Evolutionary conservation across 2,888 invertebrate species (phyloP).

Genomic region (Polyommatus icarus): DNA sequence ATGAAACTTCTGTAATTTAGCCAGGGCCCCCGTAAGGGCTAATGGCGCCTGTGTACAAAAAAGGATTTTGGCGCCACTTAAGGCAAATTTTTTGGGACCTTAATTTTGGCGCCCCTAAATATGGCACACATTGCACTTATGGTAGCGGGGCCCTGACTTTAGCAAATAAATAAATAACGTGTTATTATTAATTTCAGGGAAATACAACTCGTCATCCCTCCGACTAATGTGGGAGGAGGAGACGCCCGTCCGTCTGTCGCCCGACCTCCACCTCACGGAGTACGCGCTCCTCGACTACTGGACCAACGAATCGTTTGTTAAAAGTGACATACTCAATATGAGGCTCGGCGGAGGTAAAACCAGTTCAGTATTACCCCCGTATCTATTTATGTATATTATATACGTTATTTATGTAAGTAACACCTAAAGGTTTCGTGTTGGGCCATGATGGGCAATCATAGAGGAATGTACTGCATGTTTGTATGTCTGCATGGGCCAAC

Average conservation of each 20-base stretch:
- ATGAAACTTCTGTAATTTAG: too few relatives aligned
- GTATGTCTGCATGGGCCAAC: background rate
- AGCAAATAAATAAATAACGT: too few relatives aligned
- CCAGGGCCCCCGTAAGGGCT: too few relatives aligned
- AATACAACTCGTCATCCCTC: conserved; percentile 88
- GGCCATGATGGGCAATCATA: background rate
- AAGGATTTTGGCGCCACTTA: too few relatives aligned
- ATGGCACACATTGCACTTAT: too few relatives aligned
- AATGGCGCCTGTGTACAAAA: too few relatives aligned
- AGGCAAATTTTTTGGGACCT: too few relatives aligned
- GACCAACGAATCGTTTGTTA: conserved; percentile 86
- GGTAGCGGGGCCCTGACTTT: too few relatives aligned
- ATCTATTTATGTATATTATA: conserved; percentile 29
- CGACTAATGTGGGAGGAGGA: conserved; percentile 87
- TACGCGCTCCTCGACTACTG: conserved; percentile 86
- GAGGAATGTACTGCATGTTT: too few relatives aligned
- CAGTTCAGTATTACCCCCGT: conserved; percentile 17
- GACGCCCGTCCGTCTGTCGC: conserved; percentile 86
- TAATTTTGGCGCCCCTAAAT: too few relatives aligned
- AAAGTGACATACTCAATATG: conserved; percentile 84
- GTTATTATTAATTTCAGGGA: too few relatives aligned
- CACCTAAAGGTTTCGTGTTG: background rate
- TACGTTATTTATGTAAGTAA: conserved; percentile 6
- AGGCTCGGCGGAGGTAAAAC: conserved; percentile 85
- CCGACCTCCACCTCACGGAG: conserved; percentile 89